Conservation (phyloP, 92 coral and sea anemone genomes). For the Porites cylindrica region DNA sequence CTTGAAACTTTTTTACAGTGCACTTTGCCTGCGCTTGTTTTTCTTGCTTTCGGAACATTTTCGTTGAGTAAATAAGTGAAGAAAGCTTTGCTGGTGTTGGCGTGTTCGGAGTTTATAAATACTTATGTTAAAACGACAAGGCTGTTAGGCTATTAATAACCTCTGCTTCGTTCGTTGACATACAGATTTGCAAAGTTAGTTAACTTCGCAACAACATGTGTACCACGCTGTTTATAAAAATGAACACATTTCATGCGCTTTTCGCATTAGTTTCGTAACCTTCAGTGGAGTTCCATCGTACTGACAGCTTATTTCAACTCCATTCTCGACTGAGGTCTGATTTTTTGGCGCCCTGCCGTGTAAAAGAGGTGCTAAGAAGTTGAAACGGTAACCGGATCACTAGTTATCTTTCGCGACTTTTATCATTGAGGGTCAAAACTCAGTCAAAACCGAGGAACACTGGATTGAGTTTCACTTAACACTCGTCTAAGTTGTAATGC, state of each 20-base stretch:
- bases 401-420: slow-evolving; percentile 37
- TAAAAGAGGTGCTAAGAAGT: slow-evolving; percentile 45
- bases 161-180: neutral
- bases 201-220: neutral
- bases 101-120: slow-evolving; percentile 9
- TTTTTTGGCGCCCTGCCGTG: slow-evolving; percentile 21
- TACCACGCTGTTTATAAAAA: slow-evolving; percentile 23
- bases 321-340: neutral
- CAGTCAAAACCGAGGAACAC: slow-evolving; percentile 5
- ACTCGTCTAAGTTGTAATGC: slow-evolving; percentile 7
- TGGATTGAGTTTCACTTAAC: slow-evolving; percentile 45
- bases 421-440: slow-evolving; percentile 10
- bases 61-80: neutral
- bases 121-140: neutral
- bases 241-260: neutral
- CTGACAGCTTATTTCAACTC: slow-evolving; percentile 47
- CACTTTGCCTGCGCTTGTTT: neutral
- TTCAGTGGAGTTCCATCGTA: neutral
- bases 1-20: slow-evolving; percentile 15
- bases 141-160: slow-evolving; percentile 29
- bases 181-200: neutral
- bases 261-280: neutral
- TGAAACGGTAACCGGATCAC: slow-evolving; percentile 33
- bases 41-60: neutral
- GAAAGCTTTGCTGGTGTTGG: neutral